Conservation (phyloP, 23 tunicate species). For the Ciona savignyi region DNA sequence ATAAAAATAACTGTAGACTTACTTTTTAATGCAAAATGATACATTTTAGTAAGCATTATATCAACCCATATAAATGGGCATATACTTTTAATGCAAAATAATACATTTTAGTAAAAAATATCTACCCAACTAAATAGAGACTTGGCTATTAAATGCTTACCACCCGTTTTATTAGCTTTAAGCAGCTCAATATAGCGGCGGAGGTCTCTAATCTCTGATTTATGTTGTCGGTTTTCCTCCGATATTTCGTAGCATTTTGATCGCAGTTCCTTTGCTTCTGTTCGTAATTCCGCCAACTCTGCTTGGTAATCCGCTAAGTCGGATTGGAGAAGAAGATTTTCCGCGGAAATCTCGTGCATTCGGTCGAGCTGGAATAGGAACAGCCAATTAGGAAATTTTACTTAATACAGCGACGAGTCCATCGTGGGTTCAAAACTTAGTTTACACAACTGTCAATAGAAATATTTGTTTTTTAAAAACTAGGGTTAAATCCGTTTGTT, state of each 20-base stretch:
- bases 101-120: background rate
- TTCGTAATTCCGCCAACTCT: conserved; percentile 60
- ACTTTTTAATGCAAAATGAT: too few relatives aligned
- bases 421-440: too few relatives aligned
- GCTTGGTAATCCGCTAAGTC: conserved; percentile 88
- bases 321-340: conserved; percentile 79
- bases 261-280: conserved; percentile 63
- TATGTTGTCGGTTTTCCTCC: conserved; percentile 70
- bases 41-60: background rate
- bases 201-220: conserved; percentile 73
- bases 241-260: conserved; percentile 52
- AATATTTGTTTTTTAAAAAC: too few relatives aligned
- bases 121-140: background rate
- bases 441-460: too few relatives aligned
- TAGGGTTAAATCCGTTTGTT: too few relatives aligned
- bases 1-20: too few relatives aligned
- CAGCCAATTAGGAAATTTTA: too few relatives aligned
- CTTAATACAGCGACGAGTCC: too few relatives aligned
- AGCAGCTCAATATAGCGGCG: conserved; percentile 64
- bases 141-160: conserved; percentile 14
- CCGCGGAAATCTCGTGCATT: conserved; percentile 84
- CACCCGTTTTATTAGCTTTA: conserved; percentile 50
- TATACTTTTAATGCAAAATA: too few relatives aligned
- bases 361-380: conserved; percentile 75
- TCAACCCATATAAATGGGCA: too few relatives aligned